Percentiles rank a stretch among this genome's conserved stretches.
These are phyloP conservation scores for Columba livia DNA, from an alignment of 2,113 vertebrate species.

Conservation along the genomic window DNA sequence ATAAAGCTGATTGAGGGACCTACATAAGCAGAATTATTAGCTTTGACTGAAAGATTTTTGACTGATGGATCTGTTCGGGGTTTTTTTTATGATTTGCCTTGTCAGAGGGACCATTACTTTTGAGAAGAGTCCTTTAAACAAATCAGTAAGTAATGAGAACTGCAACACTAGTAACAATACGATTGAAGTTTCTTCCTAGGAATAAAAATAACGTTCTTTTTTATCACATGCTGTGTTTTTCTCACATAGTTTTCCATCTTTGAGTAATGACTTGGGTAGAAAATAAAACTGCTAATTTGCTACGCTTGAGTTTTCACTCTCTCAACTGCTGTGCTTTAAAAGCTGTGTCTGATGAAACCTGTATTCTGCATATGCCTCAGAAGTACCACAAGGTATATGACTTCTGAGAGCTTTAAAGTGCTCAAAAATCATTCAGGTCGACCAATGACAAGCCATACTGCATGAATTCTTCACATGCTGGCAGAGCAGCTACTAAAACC, in stretches of 20 bases:
- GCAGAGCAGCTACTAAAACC: conserved; percentile 41
- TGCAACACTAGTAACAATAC: not conserved
- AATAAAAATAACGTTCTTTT: not conserved
- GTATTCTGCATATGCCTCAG: not conserved
- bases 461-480: conserved; percentile 9
- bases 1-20: not conserved
- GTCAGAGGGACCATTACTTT: not conserved
- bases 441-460: not conserved
- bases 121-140: not conserved
- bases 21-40: not conserved
- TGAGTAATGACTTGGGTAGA: conserved; percentile 7
- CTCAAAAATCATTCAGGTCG: not conserved
- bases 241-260: conserved; percentile 19
- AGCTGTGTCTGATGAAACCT: not conserved
- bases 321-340: not conserved
- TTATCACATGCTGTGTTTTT: conserved; percentile 4
- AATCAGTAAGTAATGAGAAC: not conserved
- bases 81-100: not conserved
- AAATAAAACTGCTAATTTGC: conserved; percentile 48
- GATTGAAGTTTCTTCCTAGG: not conserved
- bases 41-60: not conserved
- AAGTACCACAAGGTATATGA: not conserved
- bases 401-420: not conserved
- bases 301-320: not conserved
- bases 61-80: not conserved